phyloP scores from a whole-genome alignment of 2,797 vertebrate species.

The Potorous gilbertii region DNA sequence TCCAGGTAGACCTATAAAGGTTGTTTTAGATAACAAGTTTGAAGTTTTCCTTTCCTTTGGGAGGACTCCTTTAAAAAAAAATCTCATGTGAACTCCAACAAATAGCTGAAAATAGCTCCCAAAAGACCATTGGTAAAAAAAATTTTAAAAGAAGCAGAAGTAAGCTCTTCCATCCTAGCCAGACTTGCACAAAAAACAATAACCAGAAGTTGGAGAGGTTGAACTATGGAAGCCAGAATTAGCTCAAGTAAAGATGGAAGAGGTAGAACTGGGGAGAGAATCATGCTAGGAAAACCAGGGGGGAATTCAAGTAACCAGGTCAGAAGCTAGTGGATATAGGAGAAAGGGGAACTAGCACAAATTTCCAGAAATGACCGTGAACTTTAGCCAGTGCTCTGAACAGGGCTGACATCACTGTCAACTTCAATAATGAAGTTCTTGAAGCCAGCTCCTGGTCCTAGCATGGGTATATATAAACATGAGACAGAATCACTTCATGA shows the following conservation, averaged over 20 bases:
- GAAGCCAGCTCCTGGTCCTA: not conserved
- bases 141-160: not conserved
- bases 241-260: not conserved
- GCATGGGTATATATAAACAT: not conserved
- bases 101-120: not conserved
- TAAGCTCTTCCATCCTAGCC: not conserved
- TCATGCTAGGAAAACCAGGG: not conserved
- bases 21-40: slow-evolving; percentile 56
- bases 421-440: not conserved
- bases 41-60: slow-evolving; percentile 43
- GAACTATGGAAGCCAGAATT: not conserved
- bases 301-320: not conserved
- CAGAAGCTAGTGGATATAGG: not conserved
- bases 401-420: not conserved
- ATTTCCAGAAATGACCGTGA: not conserved
- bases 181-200: not conserved
- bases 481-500: not conserved
- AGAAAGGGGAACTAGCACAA: not conserved
- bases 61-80: slow-evolving; percentile 52
- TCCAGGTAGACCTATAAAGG: slow-evolving; percentile 45
- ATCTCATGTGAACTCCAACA: not conserved
- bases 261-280: not conserved
- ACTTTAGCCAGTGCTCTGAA: not conserved
- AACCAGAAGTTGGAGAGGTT: not conserved
- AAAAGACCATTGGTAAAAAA: not conserved